Conservation (phyloP, 1,140 invertebrate species). For the Lethrus apterus region DNA sequence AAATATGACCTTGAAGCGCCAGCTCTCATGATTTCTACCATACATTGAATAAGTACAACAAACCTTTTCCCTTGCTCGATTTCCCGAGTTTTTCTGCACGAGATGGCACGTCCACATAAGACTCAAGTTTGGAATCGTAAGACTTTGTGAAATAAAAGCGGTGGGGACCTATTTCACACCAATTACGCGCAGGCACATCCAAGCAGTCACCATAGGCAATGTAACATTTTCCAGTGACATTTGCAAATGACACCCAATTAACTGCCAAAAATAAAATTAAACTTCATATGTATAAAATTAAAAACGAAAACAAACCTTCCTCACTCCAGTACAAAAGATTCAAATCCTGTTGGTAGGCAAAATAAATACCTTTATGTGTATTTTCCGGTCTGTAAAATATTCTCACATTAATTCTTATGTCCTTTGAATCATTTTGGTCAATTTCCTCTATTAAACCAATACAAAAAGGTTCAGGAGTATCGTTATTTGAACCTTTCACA, state of each 20-base stretch:
- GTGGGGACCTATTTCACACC: conserved; percentile 56
- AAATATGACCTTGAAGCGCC: too few species aligned
- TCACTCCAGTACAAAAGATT: conserved; percentile 73
- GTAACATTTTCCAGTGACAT: conserved; percentile 56
- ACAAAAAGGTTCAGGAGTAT: conserved; percentile 69
- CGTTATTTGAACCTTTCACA: conserved; percentile 58
- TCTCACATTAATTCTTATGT: conserved; percentile 60
- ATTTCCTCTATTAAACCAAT: conserved; percentile 37
- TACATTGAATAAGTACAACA: too few species aligned
- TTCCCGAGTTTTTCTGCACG: conserved; percentile 52
- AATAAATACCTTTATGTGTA: conserved; percentile 50
- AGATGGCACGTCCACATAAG: conserved; percentile 56
- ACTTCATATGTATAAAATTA: not conserved
- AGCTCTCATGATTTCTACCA: too few species aligned
- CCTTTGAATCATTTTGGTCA: conserved; percentile 30
- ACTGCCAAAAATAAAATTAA: conserved; percentile 40
- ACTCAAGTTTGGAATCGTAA: conserved; percentile 53
- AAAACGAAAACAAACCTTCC: conserved; percentile 46
- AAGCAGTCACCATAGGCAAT: conserved; percentile 53
- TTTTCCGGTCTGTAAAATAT: conserved; percentile 75
- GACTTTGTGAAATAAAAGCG: conserved; percentile 71
- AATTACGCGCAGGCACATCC: conserved; percentile 47
- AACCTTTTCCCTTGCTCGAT: conserved; percentile 53
- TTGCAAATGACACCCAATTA: conserved; percentile 44
- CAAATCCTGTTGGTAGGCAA: conserved; percentile 57